Conservation (phyloP, 2,113 vertebrate species). For the Chloropsis hardwickii region DNA sequence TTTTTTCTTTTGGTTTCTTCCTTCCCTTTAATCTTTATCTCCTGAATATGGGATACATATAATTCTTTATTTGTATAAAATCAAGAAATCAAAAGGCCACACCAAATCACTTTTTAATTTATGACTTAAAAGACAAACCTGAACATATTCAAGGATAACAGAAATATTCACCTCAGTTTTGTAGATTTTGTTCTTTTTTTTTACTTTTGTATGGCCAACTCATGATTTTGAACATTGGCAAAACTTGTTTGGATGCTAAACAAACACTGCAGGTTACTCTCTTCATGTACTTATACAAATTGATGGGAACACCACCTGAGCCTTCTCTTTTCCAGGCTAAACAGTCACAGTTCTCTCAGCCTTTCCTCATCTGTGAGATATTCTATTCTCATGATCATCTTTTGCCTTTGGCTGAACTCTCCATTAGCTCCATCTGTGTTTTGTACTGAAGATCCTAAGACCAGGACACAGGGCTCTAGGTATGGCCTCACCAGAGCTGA, state of each 20-base stretch:
- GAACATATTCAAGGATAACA: not conserved
- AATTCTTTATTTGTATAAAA: not conserved
- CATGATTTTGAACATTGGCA: not conserved
- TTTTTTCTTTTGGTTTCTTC: not conserved
- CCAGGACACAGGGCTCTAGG: not conserved
- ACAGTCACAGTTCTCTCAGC: not conserved
- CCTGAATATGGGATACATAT: not conserved
- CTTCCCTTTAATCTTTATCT: not conserved
- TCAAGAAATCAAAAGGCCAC: not conserved
- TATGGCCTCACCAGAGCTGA: not conserved
- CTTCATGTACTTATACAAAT: not conserved
- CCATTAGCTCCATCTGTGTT: not conserved
- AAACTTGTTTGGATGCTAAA: not conserved
- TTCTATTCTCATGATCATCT: not conserved
- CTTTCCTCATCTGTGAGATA: not conserved
- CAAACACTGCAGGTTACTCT: not conserved
- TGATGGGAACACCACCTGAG: accelerated
- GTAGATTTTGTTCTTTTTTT: not conserved
- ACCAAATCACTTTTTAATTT: not conserved
- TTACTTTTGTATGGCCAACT: not conserved
- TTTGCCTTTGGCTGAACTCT: not conserved
- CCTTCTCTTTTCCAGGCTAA: not conserved
- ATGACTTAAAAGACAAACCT: not conserved
- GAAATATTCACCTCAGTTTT: not conserved
- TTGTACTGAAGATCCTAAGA: not conserved